phyloP scores from a whole-genome alignment of 2,888 invertebrate species.

The Synanthedon tipuliformis region DNA sequence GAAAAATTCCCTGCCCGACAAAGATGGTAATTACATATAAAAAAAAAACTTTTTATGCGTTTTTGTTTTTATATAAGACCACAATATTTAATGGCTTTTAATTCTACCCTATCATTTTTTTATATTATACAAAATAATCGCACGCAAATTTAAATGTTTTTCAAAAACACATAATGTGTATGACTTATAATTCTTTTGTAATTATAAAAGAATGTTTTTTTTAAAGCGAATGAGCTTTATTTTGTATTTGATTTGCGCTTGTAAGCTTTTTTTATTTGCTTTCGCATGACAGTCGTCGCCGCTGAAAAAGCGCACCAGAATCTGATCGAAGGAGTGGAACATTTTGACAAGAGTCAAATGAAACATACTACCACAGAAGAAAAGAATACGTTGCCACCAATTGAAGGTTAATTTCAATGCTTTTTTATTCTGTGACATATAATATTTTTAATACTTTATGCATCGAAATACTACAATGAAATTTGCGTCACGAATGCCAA shows the following conservation, averaged over 20 bases:
- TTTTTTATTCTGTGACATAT: background rate
- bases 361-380: conserved; percentile 80
- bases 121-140: no score
- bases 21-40: conserved; percentile 78
- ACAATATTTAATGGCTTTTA: no score
- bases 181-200: conserved; percentile 1
- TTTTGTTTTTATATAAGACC: background rate
- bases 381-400: conserved; percentile 80
- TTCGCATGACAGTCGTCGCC: conserved; percentile 71
- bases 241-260: conserved; percentile 6
- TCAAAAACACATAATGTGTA: no score
- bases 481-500: no score
- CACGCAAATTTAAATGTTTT: no score
- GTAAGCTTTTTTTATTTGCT: conserved; percentile 14
- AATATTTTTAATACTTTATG: no score
- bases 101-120: no score
- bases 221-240: conserved; percentile 10
- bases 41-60: background rate
- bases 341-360: conserved; percentile 79
- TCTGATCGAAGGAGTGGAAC: conserved; percentile 77
- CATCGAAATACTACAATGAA: no score
- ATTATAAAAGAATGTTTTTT: background rate
- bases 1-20: conserved; percentile 93
- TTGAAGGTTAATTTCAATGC: conserved; percentile 70
- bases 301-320: conserved; percentile 81